These are phyloP conservation scores for Helostoma temminkii DNA, from an alignment of 2,797 vertebrate genomes.

Conservation along the genomic window DNA sequence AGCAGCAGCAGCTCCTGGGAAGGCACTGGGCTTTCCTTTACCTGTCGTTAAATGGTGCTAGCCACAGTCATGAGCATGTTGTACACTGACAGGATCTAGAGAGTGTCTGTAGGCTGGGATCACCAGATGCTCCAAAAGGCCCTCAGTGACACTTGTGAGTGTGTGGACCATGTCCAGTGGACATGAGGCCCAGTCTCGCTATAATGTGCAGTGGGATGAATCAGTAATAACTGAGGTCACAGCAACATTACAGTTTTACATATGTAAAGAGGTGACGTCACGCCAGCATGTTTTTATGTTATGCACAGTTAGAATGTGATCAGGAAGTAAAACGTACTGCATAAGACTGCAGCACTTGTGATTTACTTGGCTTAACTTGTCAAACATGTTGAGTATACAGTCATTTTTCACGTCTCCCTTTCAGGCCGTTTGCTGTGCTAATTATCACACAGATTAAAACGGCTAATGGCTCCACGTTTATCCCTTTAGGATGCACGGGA, in stretches of 20 bases:
- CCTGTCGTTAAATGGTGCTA: constrained; percentile 46
- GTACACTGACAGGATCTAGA: constrained; percentile 16
- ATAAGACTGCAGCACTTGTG: too few relatives aligned
- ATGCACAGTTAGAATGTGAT: too few relatives aligned
- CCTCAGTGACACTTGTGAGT: not conserved
- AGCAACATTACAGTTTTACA: too few relatives aligned
- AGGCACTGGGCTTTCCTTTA: constrained; percentile 21
- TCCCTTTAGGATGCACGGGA: constrained; percentile 38
- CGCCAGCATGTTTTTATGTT: not conserved
- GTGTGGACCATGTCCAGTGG: not conserved
- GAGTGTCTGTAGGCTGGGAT: not conserved
- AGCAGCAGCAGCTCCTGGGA: constrained; percentile 21
- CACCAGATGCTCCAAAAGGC: not conserved
- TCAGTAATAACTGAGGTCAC: not conserved
- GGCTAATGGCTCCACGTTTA: constrained; percentile 36
- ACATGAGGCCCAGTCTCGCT: too few relatives aligned
- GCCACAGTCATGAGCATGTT: constrained; percentile 4
- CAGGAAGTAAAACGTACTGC: too few relatives aligned
- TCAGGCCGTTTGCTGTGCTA: constrained; percentile 40
- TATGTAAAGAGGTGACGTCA: not conserved
- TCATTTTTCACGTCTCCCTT: constrained; percentile 19
- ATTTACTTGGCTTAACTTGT: not conserved
- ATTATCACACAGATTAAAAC: constrained; percentile 44
- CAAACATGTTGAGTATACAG: not conserved
- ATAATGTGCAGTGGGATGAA: too few relatives aligned